phyloP scores from a whole-genome alignment of 2,888 invertebrate genomes.

The Cataglyphis livida region DNA sequence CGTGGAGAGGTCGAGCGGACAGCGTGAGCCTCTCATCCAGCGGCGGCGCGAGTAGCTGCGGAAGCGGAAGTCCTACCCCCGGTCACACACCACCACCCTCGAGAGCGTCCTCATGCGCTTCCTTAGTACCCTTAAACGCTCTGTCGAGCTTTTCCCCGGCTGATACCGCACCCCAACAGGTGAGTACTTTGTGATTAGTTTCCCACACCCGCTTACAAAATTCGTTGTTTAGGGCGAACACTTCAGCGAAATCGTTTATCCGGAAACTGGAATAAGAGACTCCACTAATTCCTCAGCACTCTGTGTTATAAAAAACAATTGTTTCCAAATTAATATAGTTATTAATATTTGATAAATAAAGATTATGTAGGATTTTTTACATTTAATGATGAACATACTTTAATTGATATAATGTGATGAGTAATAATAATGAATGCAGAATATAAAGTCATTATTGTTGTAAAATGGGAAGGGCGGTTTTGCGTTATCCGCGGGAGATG shows the following conservation, averaged over 20 bases:
- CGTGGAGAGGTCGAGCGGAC: slow-evolving; percentile 94
- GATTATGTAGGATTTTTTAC: neutral
- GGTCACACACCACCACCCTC: slow-evolving; percentile 87
- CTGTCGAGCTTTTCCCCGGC: slow-evolving; percentile 83
- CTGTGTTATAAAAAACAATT: neutral
- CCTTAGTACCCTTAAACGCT: slow-evolving; percentile 82
- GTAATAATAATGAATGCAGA: neutral
- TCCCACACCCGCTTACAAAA: neutral
- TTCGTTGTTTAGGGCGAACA: neutral
- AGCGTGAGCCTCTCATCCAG: slow-evolving; percentile 93
- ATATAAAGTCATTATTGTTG: neutral
- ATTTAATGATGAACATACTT: neutral
- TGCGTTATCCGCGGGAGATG: slow-evolving; percentile 14
- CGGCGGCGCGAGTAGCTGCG: slow-evolving; percentile 87
- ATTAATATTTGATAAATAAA: neutral
- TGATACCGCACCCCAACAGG: slow-evolving; percentile 83
- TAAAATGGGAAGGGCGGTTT: neutral
- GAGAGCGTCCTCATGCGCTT: slow-evolving; percentile 84
- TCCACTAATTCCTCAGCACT: neutral
- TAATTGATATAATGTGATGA: neutral
- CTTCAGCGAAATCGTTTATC: slow-evolving; percentile 7
- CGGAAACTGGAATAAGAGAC: neutral
- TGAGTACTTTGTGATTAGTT: slow-evolving; percentile 63
- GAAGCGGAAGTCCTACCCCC: slow-evolving; percentile 91
- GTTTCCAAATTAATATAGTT: neutral